phyloP scores from a whole-genome alignment of 1,140 invertebrate species.

The Sitobion miscanthi region DNA sequence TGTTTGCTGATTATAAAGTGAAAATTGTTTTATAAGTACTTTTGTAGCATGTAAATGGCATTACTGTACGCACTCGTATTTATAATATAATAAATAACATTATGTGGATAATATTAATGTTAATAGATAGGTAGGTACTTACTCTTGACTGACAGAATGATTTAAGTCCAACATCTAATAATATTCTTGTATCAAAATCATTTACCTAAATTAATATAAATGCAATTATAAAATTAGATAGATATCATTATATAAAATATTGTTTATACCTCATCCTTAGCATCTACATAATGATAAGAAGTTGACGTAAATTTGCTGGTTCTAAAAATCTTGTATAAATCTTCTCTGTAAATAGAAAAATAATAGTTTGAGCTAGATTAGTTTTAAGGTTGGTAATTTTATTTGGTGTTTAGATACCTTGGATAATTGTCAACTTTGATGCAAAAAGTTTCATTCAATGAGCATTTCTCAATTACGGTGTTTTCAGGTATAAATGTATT shows the following conservation, averaged over 20 bases:
- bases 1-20: no score
- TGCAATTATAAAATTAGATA: neutral
- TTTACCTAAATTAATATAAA: conserved; percentile 25
- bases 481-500: conserved; percentile 13
- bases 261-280: neutral
- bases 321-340: conserved; percentile 17
- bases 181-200: conserved; percentile 38
- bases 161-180: neutral
- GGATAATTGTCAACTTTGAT: conserved; percentile 42
- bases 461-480: conserved; percentile 22
- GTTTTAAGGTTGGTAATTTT: neutral
- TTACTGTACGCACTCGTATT: no score
- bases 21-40: no score
- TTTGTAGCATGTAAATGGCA: no score
- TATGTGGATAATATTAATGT: neutral
- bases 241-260: neutral
- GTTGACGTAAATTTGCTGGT: conserved; percentile 33
- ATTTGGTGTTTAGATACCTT: neutral
- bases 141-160: conserved; percentile 36
- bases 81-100: no score
- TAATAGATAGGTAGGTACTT: neutral
- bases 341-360: conserved; percentile 8
- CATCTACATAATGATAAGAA: neutral
- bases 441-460: conserved; percentile 31
- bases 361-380: neutral